Base-by-base conservation (phyloP, 2,888 invertebrate species). In the Trimorus sp. region DNA sequence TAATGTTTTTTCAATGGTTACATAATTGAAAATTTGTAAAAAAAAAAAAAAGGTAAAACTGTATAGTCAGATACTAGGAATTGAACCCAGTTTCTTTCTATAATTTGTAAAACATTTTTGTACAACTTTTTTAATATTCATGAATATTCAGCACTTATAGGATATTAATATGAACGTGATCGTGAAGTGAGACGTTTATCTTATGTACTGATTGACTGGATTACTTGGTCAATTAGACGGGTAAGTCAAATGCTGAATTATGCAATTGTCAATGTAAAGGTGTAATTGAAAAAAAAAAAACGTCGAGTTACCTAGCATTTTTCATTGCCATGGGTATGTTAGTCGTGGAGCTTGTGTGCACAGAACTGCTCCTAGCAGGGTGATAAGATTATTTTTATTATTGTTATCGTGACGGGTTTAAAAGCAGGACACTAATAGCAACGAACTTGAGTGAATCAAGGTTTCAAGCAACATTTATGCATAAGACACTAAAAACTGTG, bases 291-390 rank as follows among this genome's bases (percentile, higher is more conserved):
- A 37, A 48, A 62, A 45, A 9, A 40, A 84, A 79, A 56, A 78
- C 84, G 53, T 69, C 84, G 58, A 83, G 7, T 91, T 92, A 92
- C 92, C 91, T 92, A 90, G 89, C 86, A 85, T 89, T 89, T 79
- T 88, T 91, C 84, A 91, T 88, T 85, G 90, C 89, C 87, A 89
- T 88, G 86, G 92, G 90, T 85, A 91, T 92, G 88, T 92, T 92
- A 92, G 92, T 91, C 83, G 91, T 89, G 83, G 92, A 92, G 85
- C 89, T 90, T 86, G 91, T 89, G 86, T 88, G 89, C 85, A 89
- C 86, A 84, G 91, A 91, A 83, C 90, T 89, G 90, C 89, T 90
- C 91, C 91, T 92, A 83, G 82, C 84, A 80, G 87, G 84, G 83
- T 85, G 82, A 81, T 85, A 81, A 70, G 63, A 80, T 69, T 56